These are phyloP conservation scores for Drosophila nannoptera DNA, from an alignment of 1,140 invertebrate genomes.

Conservation along the genomic window DNA sequence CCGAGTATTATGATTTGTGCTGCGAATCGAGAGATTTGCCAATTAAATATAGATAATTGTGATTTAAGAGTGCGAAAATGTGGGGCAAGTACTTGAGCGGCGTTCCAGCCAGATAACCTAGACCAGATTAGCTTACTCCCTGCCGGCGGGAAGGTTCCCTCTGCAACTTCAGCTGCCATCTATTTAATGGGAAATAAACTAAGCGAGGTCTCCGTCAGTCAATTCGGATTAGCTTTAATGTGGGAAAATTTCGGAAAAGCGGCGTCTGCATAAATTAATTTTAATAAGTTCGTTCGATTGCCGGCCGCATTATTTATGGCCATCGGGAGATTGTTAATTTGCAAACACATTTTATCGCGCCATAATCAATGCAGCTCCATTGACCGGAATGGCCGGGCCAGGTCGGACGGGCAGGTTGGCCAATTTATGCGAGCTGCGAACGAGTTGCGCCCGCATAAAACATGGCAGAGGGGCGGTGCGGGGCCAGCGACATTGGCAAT, in stretches of 20 bases:
- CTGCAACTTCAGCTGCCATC: too few species aligned
- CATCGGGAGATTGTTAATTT: slow-evolving; percentile 55
- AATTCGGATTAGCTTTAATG: background rate
- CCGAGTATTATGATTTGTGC: slow-evolving; percentile 13
- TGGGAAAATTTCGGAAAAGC: slow-evolving; percentile 9
- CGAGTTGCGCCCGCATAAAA: slow-evolving; percentile 50
- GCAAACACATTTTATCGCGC: slow-evolving; percentile 53
- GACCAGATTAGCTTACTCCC: too few species aligned
- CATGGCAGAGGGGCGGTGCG: slow-evolving; percentile 16
- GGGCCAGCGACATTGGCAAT: slow-evolving; percentile 36
- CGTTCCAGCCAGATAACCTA: too few species aligned
- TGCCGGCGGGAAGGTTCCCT: too few species aligned
- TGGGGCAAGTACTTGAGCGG: too few species aligned
- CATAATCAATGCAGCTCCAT: slow-evolving; percentile 51
- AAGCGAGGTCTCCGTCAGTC: too few species aligned
- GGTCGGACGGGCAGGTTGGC: background rate
- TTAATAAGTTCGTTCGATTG: slow-evolving; percentile 33
- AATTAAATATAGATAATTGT: slow-evolving; percentile 12
- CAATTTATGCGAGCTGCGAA: slow-evolving; percentile 58
- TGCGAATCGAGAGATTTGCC: slow-evolving; percentile 16
- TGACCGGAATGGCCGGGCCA: slow-evolving; percentile 1
- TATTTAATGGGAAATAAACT: too few species aligned
- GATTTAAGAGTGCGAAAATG: background rate
- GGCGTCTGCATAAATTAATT: slow-evolving; percentile 40
- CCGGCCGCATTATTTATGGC: slow-evolving; percentile 43